Conservation (phyloP, 2,888 invertebrate species). For the Cistogaster globosa region DNA sequence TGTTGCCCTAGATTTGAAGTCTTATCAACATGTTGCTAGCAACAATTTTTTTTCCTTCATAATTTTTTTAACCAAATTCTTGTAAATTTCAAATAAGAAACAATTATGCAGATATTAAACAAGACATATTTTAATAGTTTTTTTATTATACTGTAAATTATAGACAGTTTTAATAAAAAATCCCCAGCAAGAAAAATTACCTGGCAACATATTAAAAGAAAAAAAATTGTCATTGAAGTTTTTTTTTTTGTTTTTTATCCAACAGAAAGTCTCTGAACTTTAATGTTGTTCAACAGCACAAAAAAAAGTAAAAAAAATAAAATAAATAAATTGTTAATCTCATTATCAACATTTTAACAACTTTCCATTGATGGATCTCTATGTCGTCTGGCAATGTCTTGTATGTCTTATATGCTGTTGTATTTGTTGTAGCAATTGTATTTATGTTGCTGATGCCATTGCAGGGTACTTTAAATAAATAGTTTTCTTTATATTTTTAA, state of each 20-base stretch:
- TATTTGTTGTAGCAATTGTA: slow-evolving; percentile 5
- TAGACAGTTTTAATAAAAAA: no score
- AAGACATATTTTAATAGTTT: no score
- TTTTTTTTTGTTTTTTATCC: neutral
- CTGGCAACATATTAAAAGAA: neutral
- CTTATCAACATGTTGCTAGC: neutral
- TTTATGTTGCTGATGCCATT: slow-evolving; percentile 13
- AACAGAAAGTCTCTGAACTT: slow-evolving; percentile 56
- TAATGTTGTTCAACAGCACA: slow-evolving; percentile 23
- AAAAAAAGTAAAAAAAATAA: slow-evolving; percentile 31
- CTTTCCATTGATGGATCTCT: slow-evolving; percentile 67
- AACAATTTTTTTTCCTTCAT: neutral
- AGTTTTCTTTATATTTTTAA: slow-evolving; percentile 53
- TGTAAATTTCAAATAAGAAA: no score
- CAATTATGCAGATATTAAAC: no score
- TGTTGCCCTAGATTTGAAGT: no score
- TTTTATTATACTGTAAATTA: no score
- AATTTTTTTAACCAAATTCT: no score
- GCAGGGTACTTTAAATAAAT: slow-evolving; percentile 57
- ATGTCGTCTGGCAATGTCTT: slow-evolving; percentile 53
- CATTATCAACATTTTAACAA: slow-evolving; percentile 68
- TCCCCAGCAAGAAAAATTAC: neutral
- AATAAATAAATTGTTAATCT: slow-evolving; percentile 64
- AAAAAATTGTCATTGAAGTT: slow-evolving; percentile 4
- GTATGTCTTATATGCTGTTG: slow-evolving; percentile 18